Base-by-base conservation (phyloP, 1,140 invertebrate species). In the Atta cephalotes region DNA sequence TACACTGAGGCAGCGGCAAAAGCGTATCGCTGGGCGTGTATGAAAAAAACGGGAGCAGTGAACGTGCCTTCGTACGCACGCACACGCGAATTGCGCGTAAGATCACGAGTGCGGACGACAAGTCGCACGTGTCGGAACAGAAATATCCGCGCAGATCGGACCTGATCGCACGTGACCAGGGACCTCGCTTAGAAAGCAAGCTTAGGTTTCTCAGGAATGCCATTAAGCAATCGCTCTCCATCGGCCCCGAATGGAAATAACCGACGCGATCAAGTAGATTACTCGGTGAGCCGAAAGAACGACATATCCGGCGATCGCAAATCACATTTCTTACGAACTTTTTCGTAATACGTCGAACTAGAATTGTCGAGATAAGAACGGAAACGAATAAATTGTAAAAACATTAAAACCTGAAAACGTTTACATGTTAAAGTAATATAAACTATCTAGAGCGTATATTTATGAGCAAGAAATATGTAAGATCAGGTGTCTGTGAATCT, bases 101-200 rank as follows among this genome's bases (percentile, higher is more conserved):
- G 65, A 77, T 84, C 78, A 72, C 72, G 87, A 86, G 87, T 62
- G 10, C 35, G 63, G 71, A 53, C 82, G 68, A 90, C 39, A 31
- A 72, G 62, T 81, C 88, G 87, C 87, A 90, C 89, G 89, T 88
- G 87, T 86, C 51, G 14, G 63, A 66, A 10, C 31, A 62, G 21
- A 84, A 85, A 84, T 90, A 89, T 58, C 79, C 88, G 79, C 18
- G 68, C 74, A 3, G 45, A 49, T 25, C 39, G 72, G 88, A 49
- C 4, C 76, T 39, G 49, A 62, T 14, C 58, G 87, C 89, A 91
- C 89, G 89, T 91, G 89, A 86, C 78, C 78, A 16, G 49, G 39
- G 49, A 70, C 45, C n/a, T 51, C 28, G 65, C 45, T 78, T 88
- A 88, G 89, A 90, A 90, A 82, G 86, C 77, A 77, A 90, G 56